Evolutionary conservation across 1,140 invertebrate genomes (phyloP).

Genomic region (Apis mellifera): Amel_HAv3.1 CM009945.2:7661501-7662000

Average conservation of each 20-base stretch:
- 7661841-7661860: constrained; percentile 68
- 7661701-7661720: not conserved
- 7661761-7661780: constrained; percentile 27
- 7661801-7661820: constrained; percentile 71
- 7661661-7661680: not conserved
- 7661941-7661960: not conserved
- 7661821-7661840: constrained; percentile 67
- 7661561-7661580: not conserved
- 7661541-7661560: not conserved
- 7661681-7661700: not conserved
- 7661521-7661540: not conserved
- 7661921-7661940: constrained; percentile 67
- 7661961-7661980: not conserved
- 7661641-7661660: constrained; percentile 1
- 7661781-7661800: constrained; percentile 18
- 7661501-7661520: not conserved
- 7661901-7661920: constrained; percentile 65
- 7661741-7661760: constrained; percentile 53
- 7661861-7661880: constrained; percentile 63
- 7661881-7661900: constrained; percentile 71
- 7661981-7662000: constrained; percentile 19
- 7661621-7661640: constrained; percentile 58
- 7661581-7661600: constrained; percentile 3
- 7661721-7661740: constrained; percentile 2
- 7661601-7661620: constrained; percentile 24